Evolutionary conservation across 2,113 vertebrate genomes (phyloP).

Genomic region (Gavialis gangeticus): DNA sequence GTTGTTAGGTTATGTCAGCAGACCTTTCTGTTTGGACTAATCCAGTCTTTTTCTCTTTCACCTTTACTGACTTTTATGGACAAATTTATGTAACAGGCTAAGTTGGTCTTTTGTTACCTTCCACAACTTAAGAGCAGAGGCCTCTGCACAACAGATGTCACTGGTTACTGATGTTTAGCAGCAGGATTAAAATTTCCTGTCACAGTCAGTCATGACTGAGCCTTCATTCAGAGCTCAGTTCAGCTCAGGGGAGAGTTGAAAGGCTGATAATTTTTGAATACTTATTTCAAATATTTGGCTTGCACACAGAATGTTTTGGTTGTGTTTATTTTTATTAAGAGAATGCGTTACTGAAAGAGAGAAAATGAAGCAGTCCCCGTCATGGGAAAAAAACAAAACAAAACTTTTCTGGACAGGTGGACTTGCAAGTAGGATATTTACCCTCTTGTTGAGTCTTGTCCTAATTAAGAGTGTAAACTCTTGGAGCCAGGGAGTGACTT

Average conservation of each 20-base stretch:
- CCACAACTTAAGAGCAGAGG: neutral
- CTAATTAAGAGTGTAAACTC: neutral
- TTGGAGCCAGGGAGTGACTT: neutral
- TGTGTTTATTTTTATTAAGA: neutral
- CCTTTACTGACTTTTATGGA: neutral
- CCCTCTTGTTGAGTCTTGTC: neutral
- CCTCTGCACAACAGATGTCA: neutral
- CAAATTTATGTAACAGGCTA: neutral
- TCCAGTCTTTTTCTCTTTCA: neutral
- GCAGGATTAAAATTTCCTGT: neutral
- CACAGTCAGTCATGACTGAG: neutral
- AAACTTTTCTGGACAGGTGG: neutral
- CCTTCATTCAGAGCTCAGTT: neutral
- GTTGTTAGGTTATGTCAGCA: neutral
- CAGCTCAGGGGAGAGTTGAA: neutral
- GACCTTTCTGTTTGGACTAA: neutral
- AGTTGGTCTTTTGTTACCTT: neutral
- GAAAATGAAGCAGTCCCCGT: neutral
- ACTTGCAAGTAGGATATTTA: neutral
- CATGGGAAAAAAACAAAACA: neutral
- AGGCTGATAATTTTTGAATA: neutral
- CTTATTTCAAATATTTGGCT: neutral
- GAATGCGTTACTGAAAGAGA: neutral
- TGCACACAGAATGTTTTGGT: neutral
- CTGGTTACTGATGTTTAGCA: neutral